Base-by-base conservation (phyloP, 2,888 invertebrate genomes). In the Coelogynopora nodosa region DNA sequence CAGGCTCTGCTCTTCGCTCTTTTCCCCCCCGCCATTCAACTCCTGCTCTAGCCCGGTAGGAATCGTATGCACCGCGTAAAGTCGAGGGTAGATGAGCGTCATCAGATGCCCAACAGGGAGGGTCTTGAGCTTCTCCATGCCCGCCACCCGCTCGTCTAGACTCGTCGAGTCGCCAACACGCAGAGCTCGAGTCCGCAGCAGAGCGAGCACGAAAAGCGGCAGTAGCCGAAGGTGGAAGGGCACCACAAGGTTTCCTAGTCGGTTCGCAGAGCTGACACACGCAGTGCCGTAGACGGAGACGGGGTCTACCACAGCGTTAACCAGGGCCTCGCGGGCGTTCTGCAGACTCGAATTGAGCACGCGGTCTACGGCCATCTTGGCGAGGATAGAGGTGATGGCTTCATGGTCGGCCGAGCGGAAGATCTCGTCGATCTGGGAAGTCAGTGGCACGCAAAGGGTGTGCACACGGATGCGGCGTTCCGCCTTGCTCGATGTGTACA, bases 401-500 rank as follows among this genome's bases (percentile, higher is more conserved):
- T 97, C 95, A 90, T 97, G 95, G 93, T 99, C 98, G 0, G 98
- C 98, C 13, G 90, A 89, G 94, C 95, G 94, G 89, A 97, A 93
- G 0, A 99, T 94, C 90, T 98, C 98, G 0, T 94, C 94, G 86
- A 98, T 91, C 89, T 94, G 96, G 86, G 94, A 94, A 0, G 95
- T 95, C 0, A 97, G 95, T 0, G 98, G 98, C 89, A 99, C 92
- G 91, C 98, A 97, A 88, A 99, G 92, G 0, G 99, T 99, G 92
- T 99, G 98, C 23, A 99, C 98, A 88, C 99, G 94, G 91, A 99
- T 99, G 89, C 98, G 94, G 86, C 99, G 93, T 92, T 99, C 99
- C 82, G 96, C 96, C 93, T 95, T 96, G 91, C 95, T 95, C 26
- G 96, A 97, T 0, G 99, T 99, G 91, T 99, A 99, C 0, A 99